These are phyloP conservation scores for Gymnosoma rotundatum DNA, from an alignment of 2,888 invertebrate genomes.

Conservation along the genomic window DNA sequence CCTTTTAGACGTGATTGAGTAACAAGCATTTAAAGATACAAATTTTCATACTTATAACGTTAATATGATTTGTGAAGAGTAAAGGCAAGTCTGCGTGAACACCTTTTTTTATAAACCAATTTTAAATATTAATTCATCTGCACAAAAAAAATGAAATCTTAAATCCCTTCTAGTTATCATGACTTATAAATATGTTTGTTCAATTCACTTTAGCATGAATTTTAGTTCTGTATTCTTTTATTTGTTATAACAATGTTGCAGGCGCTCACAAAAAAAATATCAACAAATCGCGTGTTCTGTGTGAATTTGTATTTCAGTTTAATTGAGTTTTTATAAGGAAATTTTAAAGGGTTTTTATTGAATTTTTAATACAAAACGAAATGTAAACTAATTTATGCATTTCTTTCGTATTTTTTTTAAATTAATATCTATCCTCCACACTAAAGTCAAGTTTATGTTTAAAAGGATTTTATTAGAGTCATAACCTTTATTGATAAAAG, in stretches of 20 bases:
- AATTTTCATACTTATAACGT: too few relatives aligned
- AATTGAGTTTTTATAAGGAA: slow-evolving; percentile 53
- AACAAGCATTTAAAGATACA: too few relatives aligned
- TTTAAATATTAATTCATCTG: too few relatives aligned
- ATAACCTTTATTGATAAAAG: slow-evolving; percentile 60
- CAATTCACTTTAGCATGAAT: background rate
- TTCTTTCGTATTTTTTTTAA: background rate
- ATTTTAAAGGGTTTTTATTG: slow-evolving; percentile 29
- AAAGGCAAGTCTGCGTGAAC: too few relatives aligned
- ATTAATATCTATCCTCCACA: background rate
- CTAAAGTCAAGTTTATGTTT: background rate
- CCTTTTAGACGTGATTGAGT: too few relatives aligned
- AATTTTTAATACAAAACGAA: slow-evolving; percentile 12
- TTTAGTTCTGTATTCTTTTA: background rate
- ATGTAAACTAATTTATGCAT: background rate
- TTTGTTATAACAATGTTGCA: slow-evolving; percentile 43
- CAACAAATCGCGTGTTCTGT: slow-evolving; percentile 18
- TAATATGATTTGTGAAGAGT: too few relatives aligned
- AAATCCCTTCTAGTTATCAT: slow-evolving; percentile 43
- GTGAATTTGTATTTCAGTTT: slow-evolving; percentile 39
- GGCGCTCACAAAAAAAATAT: background rate
- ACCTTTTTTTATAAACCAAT: too few relatives aligned
- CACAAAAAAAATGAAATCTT: background rate
- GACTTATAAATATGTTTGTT: background rate
- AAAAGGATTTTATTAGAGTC: slow-evolving; percentile 51